Evolutionary conservation across 2,113 vertebrate genomes (phyloP), one percentile per base, ranked within the genome.

Genomic region (Phrynocephalus versicolor): DNA sequence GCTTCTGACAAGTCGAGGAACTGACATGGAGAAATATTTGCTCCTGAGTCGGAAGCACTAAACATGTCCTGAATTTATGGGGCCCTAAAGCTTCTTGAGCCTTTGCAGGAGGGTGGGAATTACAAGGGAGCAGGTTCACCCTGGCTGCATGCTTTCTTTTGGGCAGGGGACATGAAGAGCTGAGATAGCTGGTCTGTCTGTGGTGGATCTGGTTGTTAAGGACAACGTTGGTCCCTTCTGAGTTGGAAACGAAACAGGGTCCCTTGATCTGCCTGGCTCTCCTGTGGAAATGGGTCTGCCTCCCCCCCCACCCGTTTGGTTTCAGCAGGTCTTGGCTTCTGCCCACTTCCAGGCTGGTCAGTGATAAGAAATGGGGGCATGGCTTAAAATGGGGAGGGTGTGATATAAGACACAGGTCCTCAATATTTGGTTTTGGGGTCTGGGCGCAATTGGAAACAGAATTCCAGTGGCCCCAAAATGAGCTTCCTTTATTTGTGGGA

Each of bases 161-260:
- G 41, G 1, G 25, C 51, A 19, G 25, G 81, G 45, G 45, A 51
- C 5, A 51, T 12, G 60, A 23, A 18, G 6, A 19, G 12, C 25
- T 1, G 0, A 0, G 0, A 10, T 23, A 21, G 10, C 18, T 4
- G 4, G 8, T 37, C 9, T 51, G 45, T 51, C 45, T 4, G 0
- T 64, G 0, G 0, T 62, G 30, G 19, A 13, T 60, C 70, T 81
- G 25, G 18, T 21, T 2, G 2, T 57, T 7, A 2, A 18, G 58
- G 5, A n/a, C 80, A 57, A 2, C 9, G 30, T 9, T 27, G 27
- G 13, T 23, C 60, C 18, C 60, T 62, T 62, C 14, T 62, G 58
- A 60, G 3, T 60, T 60, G 10, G 10, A 51, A 51, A 51, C 45
- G n/a, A n/a, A n/a, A n/a, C n/a, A n/a, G n/a, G n/a, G n/a, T n/a